Base-by-base conservation (phyloP, 1,140 invertebrate genomes). In the Anthonomus grandis region DNA sequence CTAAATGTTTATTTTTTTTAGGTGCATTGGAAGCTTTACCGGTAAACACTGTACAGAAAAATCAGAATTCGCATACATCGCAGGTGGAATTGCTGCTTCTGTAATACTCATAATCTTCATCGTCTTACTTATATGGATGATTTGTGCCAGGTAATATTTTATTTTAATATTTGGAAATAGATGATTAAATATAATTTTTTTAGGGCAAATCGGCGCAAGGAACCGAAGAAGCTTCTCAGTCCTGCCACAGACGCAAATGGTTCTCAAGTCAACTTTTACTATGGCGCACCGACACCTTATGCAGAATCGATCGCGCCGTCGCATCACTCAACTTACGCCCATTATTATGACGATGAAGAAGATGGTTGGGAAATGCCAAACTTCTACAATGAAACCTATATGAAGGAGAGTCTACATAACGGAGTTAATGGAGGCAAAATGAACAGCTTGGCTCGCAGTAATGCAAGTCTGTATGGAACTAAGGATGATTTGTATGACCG, bases 281-380 rank as follows among this genome's bases (percentile, higher is more conserved):
- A 96, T 66, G 93, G 92, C 54, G 91, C 91, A 1, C 88, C 89
- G 1, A 89, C 86, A 2, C 92, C 92, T 0, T 96, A 95, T 74
- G 93, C 93, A 18, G 93, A 95, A 72, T 92, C 89, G 22, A 95
- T 95, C 63, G 93, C 93, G 0, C 93, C 93, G 0, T 95, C 92
- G 1, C 92, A 95, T 74, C 93, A 96, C 68, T 94, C 91, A 27
- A 95, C 91, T 0, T 96, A 96, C 70, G 93, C 93, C 13, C 93
- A 95, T 72, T 96, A 95, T 73, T 96, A 95, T 66, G 90, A 92
- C 71, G 90, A 93, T 63, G 93, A 96, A 70, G 93, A 95, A 70
- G 92, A 95, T 63, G 93, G 92, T 10, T 95, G 93, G 92, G 93
- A 95, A 70, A 95, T 96, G 93, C 93, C 93, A 0, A 95, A 95